phyloP scores from a whole-genome alignment of 2,113 vertebrate genomes.

The Strix aluco region DNA sequence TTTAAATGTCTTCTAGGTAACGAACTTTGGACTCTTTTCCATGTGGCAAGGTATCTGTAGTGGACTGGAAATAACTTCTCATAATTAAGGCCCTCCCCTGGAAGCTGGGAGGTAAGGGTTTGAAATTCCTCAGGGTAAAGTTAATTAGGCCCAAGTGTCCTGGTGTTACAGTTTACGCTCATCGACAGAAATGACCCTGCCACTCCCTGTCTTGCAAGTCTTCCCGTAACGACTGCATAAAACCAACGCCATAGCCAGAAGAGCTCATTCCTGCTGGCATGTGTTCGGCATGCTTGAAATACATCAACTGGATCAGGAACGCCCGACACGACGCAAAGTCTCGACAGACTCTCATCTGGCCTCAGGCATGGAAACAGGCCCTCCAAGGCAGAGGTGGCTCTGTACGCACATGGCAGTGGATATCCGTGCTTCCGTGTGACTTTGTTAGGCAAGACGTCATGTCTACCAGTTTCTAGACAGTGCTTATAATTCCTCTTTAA shows the following conservation, averaged over 20 bases:
- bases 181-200: background rate
- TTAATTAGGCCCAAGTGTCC: background rate
- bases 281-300: background rate
- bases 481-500: background rate
- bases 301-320: background rate
- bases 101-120: background rate
- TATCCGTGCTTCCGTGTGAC: background rate
- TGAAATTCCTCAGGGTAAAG: background rate
- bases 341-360: background rate
- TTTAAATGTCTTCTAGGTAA: background rate
- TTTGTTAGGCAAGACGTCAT: background rate
- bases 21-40: background rate
- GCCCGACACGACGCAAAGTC: background rate
- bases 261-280: background rate
- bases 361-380: background rate
- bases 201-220: background rate
- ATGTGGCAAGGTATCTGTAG: background rate
- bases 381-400: background rate
- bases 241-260: background rate
- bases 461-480: background rate
- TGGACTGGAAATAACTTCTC: background rate
- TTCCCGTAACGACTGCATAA: background rate
- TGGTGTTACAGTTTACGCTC: background rate
- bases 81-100: background rate
- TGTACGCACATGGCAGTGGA: accelerated